Base-by-base conservation (phyloP, 2,113 vertebrate species). In the Phaethornis superciliosus region DNA sequence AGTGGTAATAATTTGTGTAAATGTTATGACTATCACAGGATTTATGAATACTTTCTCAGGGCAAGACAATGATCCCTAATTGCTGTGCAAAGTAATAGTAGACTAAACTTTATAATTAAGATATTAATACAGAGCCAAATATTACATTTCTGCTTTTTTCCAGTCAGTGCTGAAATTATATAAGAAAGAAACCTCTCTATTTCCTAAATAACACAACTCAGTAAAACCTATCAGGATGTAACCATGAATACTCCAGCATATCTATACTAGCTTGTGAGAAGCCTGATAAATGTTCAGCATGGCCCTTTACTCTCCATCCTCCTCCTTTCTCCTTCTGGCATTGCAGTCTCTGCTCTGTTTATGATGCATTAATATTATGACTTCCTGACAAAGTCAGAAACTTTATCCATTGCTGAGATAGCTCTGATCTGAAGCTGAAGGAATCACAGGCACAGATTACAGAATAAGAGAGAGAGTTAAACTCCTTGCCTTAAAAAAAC, bases 171-270 rank as follows among this genome's bases (percentile, higher is more conserved):
- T 78, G 47, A 84, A 20, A 6, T 35, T 55, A 72, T 52, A 32
- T 46, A n/a, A 4, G 28, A 27, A 56, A 52, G 60, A 40, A 65
- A 16, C 7, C 65, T 32, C 18, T 10, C 12, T 4, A 24, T 60
- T 67, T 69, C 22, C 40, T 52, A 16, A n/a, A 30, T 8, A 28
- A 13, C 12, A 74, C 24, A 52, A n/a, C 2, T 2, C 19, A 14
- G 28, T 52, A 28, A 47, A 65, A 65, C 2, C 8, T 75, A 42
- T 9, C 27, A 14, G 44, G 28, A 22, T 11, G 23, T 21, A 58
- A 52, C 30, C 33, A 8, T 22, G 65, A 35, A 0, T 4, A 2
- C 8, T 44, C 8, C 14, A 62, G 47, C 24, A 3, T 0, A 1
- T 30, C 47, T 35, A 26, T 35, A 42, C 51, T 42, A 27, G 35